These are phyloP conservation scores for Tetrapedia diversipes DNA, from an alignment of 2,888 invertebrate species.

Conservation along the genomic window DNA sequence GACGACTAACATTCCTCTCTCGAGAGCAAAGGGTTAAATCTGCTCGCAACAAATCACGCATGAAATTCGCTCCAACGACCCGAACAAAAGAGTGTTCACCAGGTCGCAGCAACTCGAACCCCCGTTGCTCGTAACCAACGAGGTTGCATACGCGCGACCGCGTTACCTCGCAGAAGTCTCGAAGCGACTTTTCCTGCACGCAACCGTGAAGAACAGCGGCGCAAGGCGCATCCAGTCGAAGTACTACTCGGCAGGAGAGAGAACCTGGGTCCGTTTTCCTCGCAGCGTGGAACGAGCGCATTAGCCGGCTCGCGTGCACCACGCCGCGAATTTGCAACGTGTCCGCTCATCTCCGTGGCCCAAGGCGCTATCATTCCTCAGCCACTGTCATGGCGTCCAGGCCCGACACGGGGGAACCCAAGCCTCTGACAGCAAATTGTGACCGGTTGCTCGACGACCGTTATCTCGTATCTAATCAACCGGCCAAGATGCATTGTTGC, in stretches of 20 bases:
- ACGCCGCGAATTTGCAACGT: constrained; percentile 60
- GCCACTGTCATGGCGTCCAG: constrained; percentile 37
- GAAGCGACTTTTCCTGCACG: constrained; percentile 33
- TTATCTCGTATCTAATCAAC: constrained; percentile 76
- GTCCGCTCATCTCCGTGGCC: constrained; percentile 50
- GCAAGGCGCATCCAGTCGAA: constrained; percentile 16
- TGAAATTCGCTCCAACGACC: constrained; percentile 5
- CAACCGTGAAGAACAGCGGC: constrained; percentile 26
- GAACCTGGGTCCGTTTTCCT: constrained; percentile 7
- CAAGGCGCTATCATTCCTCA: constrained; percentile 47
- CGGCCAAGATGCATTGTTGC: constrained; percentile 77
- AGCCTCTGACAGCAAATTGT: constrained; percentile 38
- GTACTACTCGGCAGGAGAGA: constrained; percentile 23
- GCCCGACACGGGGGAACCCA: background rate
- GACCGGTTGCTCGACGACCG: constrained; percentile 46
- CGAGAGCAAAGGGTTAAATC: no score
- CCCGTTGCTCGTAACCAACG: background rate
- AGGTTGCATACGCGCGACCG: background rate
- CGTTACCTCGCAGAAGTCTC: constrained; percentile 3
- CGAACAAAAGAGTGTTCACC: background rate
- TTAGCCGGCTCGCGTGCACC: constrained; percentile 43
- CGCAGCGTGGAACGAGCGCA: constrained; percentile 24
- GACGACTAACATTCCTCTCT: no score
- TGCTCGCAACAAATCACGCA: no score
- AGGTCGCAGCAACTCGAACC: background rate